A percentile compares a stretch with the other conserved stretches of the same genome.
phyloP scores from a whole-genome alignment of 2,113 vertebrate genomes.

The Microcebus murinus region DNA sequence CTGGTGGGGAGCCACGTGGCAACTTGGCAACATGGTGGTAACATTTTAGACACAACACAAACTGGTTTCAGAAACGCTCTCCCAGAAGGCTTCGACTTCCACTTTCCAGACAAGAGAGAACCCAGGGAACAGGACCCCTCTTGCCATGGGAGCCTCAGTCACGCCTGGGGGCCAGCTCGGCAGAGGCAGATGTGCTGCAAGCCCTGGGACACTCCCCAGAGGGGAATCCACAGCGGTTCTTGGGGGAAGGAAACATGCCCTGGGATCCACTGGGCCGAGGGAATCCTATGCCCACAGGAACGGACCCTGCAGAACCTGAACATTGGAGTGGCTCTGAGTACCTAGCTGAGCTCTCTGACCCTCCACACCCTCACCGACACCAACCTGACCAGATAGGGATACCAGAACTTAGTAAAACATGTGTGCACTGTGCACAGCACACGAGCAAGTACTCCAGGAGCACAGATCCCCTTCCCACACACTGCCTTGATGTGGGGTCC shows the following conservation, averaged over 20 bases:
- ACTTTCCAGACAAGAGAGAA: neutral
- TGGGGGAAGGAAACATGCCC: neutral
- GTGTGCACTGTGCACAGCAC: neutral
- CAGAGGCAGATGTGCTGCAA: neutral
- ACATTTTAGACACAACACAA: neutral
- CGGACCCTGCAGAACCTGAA: neutral
- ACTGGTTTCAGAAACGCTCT: neutral
- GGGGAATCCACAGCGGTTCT: neutral
- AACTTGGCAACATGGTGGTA: neutral
- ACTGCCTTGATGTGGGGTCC: neutral
- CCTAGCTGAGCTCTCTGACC: neutral
- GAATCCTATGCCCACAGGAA: neutral
- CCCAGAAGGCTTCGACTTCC: no score
- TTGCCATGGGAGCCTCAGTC: neutral
- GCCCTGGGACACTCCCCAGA: neutral
- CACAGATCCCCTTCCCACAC: rapidly evolving
- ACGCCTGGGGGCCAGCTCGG: neutral
- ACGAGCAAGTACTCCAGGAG: neutral
- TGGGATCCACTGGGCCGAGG: neutral
- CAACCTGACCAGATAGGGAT: neutral
- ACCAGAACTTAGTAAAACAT: neutral
- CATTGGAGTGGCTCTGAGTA: no score
- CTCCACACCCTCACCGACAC: neutral
- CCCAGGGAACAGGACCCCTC: neutral
- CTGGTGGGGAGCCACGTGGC: neutral